Conservation (phyloP, 2,888 invertebrate species). For the Eudemis profundana region DNA sequence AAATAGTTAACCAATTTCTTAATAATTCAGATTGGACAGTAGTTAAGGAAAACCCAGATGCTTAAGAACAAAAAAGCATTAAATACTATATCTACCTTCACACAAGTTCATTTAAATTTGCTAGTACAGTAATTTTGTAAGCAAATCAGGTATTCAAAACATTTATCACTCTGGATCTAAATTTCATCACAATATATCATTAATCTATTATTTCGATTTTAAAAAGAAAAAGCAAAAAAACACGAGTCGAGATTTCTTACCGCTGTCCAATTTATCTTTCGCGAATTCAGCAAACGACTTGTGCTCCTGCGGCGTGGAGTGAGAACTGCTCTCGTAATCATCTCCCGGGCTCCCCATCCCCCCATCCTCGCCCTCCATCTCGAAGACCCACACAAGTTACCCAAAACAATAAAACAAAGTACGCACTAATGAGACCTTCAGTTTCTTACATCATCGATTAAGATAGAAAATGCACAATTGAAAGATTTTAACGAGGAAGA, state of each 20-base stretch:
- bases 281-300: constrained; percentile 80
- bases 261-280: constrained; percentile 80
- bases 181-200: too few species aligned
- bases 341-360: constrained; percentile 69
- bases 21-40: too few species aligned
- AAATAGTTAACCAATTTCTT: too few species aligned
- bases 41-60: too few species aligned
- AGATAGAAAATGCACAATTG: constrained; percentile 58
- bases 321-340: constrained; percentile 74
- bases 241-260: constrained; percentile 56
- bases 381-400: constrained; percentile 46
- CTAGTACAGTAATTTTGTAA: too few species aligned
- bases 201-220: constrained; percentile 2
- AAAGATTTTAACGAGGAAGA: constrained; percentile 12
- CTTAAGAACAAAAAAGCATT: too few species aligned
- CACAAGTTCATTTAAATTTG: too few species aligned
- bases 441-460: constrained; percentile 83
- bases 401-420: constrained; percentile 62
- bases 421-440: constrained; percentile 65
- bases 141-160: too few species aligned
- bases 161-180: too few species aligned
- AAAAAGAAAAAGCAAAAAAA: constrained; percentile 1
- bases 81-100: too few species aligned
- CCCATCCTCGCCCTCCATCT: constrained; percentile 74
- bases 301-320: constrained; percentile 80